Base-by-base conservation (phyloP, 1,140 invertebrate species). In the Luehdorfia chinensis region DNA sequence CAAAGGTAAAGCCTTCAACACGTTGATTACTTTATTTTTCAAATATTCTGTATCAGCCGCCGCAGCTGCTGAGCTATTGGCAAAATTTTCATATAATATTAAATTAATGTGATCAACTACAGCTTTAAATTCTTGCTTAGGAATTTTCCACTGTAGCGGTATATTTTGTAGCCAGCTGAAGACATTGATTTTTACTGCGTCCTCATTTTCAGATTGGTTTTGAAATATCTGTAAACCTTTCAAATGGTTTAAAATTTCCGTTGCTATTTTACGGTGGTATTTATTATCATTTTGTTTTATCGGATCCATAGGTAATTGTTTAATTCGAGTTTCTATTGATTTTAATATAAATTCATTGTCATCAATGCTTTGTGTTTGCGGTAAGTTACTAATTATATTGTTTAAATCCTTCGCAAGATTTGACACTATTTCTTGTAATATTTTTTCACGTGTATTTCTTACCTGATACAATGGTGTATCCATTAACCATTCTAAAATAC, bases 381-480 rank as follows among this genome's bases (percentile, higher is more conserved):
- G n/a, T 31, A 11, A 8, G 4, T 43, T 13, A 30, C 15, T 16
- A 1, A 28, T 14, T 16, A 43, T 15, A 9, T 9, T 7, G 11
- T 16, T 30, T 8, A 43, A 16, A 43, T 43, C 39, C 1, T 1
- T 28, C 8, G 25, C 39, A 43, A 43, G 39, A 2, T 16, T 13
- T 28, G 23, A 28, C 13, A 43, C 25, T 8, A 43, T 28, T 30
- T 43, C 39, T 30, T 43, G 39, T 9, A 43, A 27, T n/a, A 12
- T 3, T 43, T 43, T 43, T 43, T 43, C 39, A 4, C 11, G 13
- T 0, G 21, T 7, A 27, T 43, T 43, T 28, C 25, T 3, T 28
- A 9, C 28, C 13, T 27, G 39, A 43, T 43, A 43, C 4, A 28
- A 6, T 12, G 13, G 9, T n/a, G 25, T 28, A 16, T 43, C 14